Evolutionary conservation across 1,140 invertebrate species (phyloP).

Genomic region (Apis laboriosa): DNA sequence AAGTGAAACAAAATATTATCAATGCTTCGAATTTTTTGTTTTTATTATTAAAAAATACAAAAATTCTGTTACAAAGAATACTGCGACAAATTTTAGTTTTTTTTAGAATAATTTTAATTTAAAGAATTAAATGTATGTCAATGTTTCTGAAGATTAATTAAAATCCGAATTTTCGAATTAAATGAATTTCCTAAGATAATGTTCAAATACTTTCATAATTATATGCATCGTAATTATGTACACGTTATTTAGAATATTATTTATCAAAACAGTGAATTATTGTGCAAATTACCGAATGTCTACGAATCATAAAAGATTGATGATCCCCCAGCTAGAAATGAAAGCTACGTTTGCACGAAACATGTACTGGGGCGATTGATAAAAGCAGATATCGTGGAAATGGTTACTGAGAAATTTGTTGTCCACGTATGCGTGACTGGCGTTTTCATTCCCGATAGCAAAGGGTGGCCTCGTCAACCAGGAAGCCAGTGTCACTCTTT

Average conservation of each 20-base stretch:
- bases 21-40: no score
- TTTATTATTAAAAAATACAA: no score
- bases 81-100: no score
- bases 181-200: no score
- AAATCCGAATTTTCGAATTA: no score
- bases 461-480: conserved; percentile 2
- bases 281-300: conserved; percentile 2
- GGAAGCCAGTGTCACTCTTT: conserved; percentile 33
- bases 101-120: no score
- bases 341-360: conserved; percentile 27
- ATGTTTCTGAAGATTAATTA: no score
- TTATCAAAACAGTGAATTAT: neutral
- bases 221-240: no score
- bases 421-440: conserved; percentile 20
- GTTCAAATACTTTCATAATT: no score
- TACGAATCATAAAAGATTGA: conserved; percentile 23
- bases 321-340: conserved; percentile 26
- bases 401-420: conserved; percentile 30
- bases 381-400: conserved; percentile 34
- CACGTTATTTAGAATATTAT: neutral
- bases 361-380: conserved; percentile 14
- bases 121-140: no score
- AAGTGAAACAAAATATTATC: no score
- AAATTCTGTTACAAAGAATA: no score
- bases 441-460: neutral